Evolutionary conservation across 2,888 invertebrate species (phyloP).

Genomic region (Salpingus planirostris): DNA sequence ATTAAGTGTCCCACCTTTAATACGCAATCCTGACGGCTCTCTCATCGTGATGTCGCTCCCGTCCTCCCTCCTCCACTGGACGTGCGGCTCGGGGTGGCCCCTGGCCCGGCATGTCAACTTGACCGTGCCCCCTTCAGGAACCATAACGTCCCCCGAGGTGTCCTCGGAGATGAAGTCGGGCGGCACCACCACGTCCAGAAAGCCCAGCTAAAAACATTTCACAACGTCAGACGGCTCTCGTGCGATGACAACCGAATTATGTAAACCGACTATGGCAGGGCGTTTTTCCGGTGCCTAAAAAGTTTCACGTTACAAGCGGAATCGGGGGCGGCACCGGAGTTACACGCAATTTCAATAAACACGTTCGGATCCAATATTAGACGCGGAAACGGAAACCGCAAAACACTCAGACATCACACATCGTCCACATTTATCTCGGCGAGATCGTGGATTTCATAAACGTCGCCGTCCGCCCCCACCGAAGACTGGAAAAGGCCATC

Average conservation of each 20-base stretch:
- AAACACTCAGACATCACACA: too few relatives aligned
- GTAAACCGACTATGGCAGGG: conserved; percentile 7
- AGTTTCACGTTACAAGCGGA: too few relatives aligned
- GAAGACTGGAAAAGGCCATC: too few relatives aligned
- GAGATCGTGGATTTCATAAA: too few relatives aligned
- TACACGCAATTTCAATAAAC: too few relatives aligned
- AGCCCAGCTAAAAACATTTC: conserved; percentile 60
- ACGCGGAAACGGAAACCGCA: too few relatives aligned
- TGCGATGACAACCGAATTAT: conserved; percentile 8
- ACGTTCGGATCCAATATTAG: too few relatives aligned
- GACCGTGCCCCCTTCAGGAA: conserved; percentile 72
- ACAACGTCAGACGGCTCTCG: conserved; percentile 10
- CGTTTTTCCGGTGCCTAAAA: too few relatives aligned
- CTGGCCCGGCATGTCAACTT: conserved; percentile 61
- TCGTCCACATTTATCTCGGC: too few relatives aligned
- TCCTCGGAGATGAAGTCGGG: conserved; percentile 85
- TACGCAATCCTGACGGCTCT: conserved; percentile 49
- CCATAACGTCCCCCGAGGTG: conserved; percentile 83
- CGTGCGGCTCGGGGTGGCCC: conserved; percentile 70
- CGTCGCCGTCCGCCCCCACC: too few relatives aligned
- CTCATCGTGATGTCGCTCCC: conserved; percentile 70
- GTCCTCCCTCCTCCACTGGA: conserved; percentile 80
- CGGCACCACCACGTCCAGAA: conserved; percentile 78
- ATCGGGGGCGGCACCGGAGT: too few relatives aligned
- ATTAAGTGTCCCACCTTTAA: too few relatives aligned